A percentile compares a stretch with the other conserved stretches of the same genome.
Conservation (phyloP, 1,140 invertebrate genomes). For the Trichomalopsis sarcophagae region DNA sequence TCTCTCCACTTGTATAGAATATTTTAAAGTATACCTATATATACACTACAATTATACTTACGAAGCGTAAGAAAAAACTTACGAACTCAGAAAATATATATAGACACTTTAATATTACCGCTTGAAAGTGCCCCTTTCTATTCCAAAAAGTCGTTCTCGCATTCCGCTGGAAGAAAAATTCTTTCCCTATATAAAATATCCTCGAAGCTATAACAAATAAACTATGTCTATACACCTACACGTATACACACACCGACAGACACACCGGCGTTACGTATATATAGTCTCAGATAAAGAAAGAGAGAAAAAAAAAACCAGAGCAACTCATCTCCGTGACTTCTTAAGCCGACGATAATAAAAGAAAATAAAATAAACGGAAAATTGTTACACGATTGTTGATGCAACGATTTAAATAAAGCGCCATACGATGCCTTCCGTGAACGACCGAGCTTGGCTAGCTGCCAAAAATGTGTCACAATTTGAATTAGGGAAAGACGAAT, state of each 20-base stretch:
- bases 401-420: conserved; percentile 63
- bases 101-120: not conserved
- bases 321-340: conserved; percentile 55
- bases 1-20: not conserved
- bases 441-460: conserved; percentile 75
- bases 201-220: not conserved
- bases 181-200: conserved; percentile 4
- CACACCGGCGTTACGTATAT: not conserved
- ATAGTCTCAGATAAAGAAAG: not conserved
- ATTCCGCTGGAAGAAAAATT: not conserved
- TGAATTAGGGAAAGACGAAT: conserved; percentile 41
- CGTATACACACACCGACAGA: conserved; percentile 12
- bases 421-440: conserved; percentile 74
- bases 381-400: conserved; percentile 70
- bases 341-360: conserved; percentile 55
- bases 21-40: too few species aligned
- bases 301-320: not conserved
- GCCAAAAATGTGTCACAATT: conserved; percentile 60
- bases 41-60: too few species aligned
- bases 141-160: conserved; percentile 23
- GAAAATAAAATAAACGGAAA: conserved; percentile 48
- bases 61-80: not conserved
- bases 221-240: not conserved
- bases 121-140: not conserved
- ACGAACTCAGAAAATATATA: not conserved